Percentiles rank a stretch among this genome's conserved stretches.
These are phyloP conservation scores for Radopholus similis DNA, from an alignment of 1,140 invertebrate genomes.

Conservation along the genomic window DNA sequence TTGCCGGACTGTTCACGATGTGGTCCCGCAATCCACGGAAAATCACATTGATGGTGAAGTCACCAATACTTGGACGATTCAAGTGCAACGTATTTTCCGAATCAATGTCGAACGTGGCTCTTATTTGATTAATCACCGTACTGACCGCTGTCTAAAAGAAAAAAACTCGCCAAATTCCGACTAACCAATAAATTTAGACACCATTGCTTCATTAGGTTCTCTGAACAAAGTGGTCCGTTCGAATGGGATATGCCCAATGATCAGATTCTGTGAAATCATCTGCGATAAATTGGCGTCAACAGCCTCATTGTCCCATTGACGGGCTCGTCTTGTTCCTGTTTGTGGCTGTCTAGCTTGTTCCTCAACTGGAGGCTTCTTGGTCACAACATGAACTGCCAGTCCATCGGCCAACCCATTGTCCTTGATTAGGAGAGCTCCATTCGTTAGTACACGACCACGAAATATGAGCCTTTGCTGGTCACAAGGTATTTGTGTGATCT, in stretches of 20 bases:
- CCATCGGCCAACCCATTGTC: slow-evolving; percentile 14
- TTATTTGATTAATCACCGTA: not conserved
- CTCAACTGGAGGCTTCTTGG: not conserved
- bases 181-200: not conserved
- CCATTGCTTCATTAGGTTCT: slow-evolving; percentile 15
- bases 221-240: slow-evolving; percentile 18
- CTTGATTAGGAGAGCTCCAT: not conserved
- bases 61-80: slow-evolving; percentile 1
- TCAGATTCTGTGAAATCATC: slow-evolving; percentile 14
- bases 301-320: not conserved
- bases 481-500: not conserved
- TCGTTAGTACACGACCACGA: slow-evolving; percentile 7
- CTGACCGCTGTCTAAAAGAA: slow-evolving; percentile 6
- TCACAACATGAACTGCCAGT: slow-evolving; percentile 23
- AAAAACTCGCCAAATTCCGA: not conserved
- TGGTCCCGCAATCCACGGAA: slow-evolving; percentile 11
- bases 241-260: slow-evolving; percentile 6
- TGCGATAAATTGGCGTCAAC: too few species aligned
- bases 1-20: slow-evolving; percentile 14
- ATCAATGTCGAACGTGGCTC: not conserved
- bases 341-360: too few species aligned
- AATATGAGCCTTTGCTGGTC: slow-evolving; percentile 19
- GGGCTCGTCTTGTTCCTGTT: not conserved
- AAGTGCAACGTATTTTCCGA: not conserved
- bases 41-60: slow-evolving; percentile 16